phyloP scores from a whole-genome alignment of 2,113 vertebrate species.

The Odocoileus hemionus region DNA sequence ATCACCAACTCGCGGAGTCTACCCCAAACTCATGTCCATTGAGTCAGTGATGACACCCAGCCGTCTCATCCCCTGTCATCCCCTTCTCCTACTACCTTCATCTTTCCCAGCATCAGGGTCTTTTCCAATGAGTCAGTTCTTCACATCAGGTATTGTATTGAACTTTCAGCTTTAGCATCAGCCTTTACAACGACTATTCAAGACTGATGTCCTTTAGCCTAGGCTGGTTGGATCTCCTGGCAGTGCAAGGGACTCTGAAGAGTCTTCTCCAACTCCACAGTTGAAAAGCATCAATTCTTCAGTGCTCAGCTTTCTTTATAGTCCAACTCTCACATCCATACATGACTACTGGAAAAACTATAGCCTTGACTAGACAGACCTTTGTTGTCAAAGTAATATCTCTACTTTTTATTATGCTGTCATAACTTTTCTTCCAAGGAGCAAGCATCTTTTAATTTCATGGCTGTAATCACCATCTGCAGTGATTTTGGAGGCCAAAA shows the following conservation, averaged over 20 bases:
- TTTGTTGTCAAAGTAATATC: not conserved
- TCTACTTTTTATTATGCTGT: not conserved
- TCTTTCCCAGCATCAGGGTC: not conserved
- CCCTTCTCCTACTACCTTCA: not conserved
- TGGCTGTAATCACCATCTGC: not conserved
- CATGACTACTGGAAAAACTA: not conserved
- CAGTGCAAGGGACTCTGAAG: not conserved
- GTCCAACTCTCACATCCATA: not conserved
- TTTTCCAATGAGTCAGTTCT: not conserved
- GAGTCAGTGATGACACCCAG: not conserved
- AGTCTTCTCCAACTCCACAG: not conserved
- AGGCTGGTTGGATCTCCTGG: not conserved
- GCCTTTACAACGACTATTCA: not conserved
- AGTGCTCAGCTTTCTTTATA: not conserved
- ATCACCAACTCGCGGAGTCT: not conserved
- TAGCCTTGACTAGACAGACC: not conserved
- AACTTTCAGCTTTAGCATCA: not conserved
- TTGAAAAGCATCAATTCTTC: not conserved
- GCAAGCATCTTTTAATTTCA: not conserved
- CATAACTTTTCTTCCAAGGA: not conserved
- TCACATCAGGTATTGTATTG: not conserved
- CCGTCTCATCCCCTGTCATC: not conserved
- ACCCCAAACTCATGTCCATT: not conserved
- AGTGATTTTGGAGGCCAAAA: not conserved
- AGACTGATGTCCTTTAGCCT: not conserved